A percentile compares a stretch with the other conserved stretches of the same genome.
These are phyloP conservation scores for Cephus pygmeus DNA, from an alignment of 2,888 invertebrate species.

Conservation along the genomic window DNA sequence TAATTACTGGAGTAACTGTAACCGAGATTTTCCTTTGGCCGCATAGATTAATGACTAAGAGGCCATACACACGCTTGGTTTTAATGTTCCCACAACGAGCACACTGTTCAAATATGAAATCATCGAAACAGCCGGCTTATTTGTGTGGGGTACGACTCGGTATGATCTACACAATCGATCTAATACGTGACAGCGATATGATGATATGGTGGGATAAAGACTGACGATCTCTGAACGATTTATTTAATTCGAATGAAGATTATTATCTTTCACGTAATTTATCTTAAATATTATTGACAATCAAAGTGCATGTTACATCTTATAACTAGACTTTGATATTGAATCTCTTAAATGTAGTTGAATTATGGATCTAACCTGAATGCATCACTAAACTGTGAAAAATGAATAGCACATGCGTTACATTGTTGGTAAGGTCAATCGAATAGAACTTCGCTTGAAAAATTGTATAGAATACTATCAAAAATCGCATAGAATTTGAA, in stretches of 20 bases:
- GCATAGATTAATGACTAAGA: conserved; percentile 25
- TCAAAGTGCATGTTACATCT: background rate
- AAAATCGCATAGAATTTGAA: background rate
- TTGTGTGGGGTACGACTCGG: conserved; percentile 11
- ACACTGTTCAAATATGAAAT: conserved; percentile 27
- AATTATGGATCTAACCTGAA: background rate
- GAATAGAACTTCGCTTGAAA: too few relatives aligned
- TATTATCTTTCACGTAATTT: background rate
- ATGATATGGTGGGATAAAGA: background rate
- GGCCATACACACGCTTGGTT: conserved; percentile 51
- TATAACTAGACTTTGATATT: background rate
- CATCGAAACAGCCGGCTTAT: conserved; percentile 36
- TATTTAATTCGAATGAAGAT: background rate
- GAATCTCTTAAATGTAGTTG: background rate
- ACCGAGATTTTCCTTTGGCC: conserved; percentile 34
- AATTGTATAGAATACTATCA: too few relatives aligned
- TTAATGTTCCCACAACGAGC: conserved; percentile 45
- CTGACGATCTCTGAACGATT: background rate
- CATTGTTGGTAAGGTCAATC: background rate
- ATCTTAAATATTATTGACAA: background rate
- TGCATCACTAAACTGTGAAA: background rate
- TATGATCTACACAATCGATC: too few relatives aligned
- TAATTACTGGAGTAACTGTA: conserved; percentile 1
- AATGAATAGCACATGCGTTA: background rate
- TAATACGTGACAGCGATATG: too few relatives aligned